Percentiles rank a stretch among this genome's conserved stretches.
These are phyloP conservation scores for Phragmatobia fuliginosa DNA, from an alignment of 2,888 invertebrate species.

Conservation along the genomic window DNA sequence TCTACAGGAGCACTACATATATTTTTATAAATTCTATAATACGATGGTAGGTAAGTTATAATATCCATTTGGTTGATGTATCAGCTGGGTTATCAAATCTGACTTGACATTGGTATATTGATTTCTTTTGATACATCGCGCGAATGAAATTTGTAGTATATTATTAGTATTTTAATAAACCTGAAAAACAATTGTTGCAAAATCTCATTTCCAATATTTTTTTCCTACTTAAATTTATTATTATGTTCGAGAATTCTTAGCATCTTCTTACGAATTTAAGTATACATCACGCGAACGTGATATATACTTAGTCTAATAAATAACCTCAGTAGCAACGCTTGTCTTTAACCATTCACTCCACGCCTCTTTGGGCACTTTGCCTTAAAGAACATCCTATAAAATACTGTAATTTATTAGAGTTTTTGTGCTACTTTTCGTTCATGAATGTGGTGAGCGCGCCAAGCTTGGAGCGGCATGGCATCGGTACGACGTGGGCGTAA, in stretches of 20 bases:
- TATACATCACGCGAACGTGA: not conserved
- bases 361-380: not conserved
- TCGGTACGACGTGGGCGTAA: not conserved
- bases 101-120: too few species aligned
- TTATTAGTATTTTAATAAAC: not conserved
- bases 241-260: not conserved
- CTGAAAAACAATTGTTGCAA: not conserved
- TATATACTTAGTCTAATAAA: not conserved
- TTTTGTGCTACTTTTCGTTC: constrained; percentile 7
- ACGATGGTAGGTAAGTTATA: too few species aligned
- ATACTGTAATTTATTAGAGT: constrained; percentile 3
- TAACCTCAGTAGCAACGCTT: constrained; percentile 27
- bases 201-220: not conserved
- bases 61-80: too few species aligned
- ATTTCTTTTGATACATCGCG: too few species aligned
- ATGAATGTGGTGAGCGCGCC: constrained; percentile 1
- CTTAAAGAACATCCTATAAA: constrained; percentile 2
- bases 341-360: constrained; percentile 10
- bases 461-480: not conserved
- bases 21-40: too few species aligned
- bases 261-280: not conserved
- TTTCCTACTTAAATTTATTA: not conserved
- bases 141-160: not conserved
- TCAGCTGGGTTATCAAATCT: too few species aligned
- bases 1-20: too few species aligned